These are phyloP conservation scores for Narcine bancroftii DNA, from an alignment of 2,113 vertebrate genomes.

Conservation along the genomic window DNA sequence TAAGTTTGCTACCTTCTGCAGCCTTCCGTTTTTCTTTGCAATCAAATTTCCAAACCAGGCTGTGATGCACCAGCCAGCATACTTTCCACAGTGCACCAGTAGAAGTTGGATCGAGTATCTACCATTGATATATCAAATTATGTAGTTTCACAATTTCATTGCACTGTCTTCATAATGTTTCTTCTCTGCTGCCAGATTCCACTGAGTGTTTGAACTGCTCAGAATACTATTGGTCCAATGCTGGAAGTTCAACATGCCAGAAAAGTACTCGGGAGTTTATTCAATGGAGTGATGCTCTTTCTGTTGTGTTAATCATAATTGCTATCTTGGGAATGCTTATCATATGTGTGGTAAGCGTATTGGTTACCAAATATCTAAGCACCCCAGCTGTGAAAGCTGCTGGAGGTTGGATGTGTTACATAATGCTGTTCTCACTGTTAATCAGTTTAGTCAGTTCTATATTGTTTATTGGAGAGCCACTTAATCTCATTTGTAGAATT, in stretches of 20 bases:
- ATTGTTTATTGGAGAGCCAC: conserved; percentile 51
- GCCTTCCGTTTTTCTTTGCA: no score
- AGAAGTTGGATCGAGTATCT: no score
- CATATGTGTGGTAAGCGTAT: conserved; percentile 41
- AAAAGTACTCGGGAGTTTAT: conserved; percentile 43
- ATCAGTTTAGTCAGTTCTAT: conserved; percentile 49
- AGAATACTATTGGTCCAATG: conserved; percentile 43
- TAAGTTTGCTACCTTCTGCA: no score
- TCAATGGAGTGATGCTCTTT: conserved; percentile 44
- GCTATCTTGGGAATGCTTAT: conserved; percentile 45
- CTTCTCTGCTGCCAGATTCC: conserved; percentile 45
- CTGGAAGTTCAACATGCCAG: conserved; percentile 41
- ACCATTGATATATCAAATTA: background rate
- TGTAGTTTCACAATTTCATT: background rate
- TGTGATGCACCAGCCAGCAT: no score
- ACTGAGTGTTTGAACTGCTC: conserved; percentile 47
- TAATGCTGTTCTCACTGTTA: conserved; percentile 50
- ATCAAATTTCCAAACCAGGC: no score
- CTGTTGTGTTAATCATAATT: conserved; percentile 46
- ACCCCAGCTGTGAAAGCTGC: conserved; percentile 47
- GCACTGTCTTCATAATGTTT: background rate
- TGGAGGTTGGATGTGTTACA: conserved; percentile 45
- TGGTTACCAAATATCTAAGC: conserved; percentile 45
- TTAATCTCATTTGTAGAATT: conserved; percentile 45
- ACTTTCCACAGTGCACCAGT: no score